These are phyloP conservation scores for Stenodera caucasica DNA, from an alignment of 2,888 invertebrate species.

Conservation along the genomic window DNA sequence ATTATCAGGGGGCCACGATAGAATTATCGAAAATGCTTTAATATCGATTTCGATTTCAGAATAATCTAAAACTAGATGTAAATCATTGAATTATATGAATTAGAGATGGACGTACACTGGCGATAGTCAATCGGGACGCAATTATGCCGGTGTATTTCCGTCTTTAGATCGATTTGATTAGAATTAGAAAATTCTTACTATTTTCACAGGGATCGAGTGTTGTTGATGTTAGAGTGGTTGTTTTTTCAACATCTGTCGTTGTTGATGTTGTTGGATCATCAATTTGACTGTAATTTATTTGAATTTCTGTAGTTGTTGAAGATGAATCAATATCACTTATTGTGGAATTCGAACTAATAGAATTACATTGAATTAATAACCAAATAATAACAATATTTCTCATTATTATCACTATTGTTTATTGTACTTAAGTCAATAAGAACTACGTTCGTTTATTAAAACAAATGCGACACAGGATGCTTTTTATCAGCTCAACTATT, in stretches of 20 bases:
- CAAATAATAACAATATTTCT: slow-evolving; percentile 18
- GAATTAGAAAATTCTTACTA: not conserved
- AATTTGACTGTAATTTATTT: not conserved
- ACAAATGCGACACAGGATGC: slow-evolving; percentile 17
- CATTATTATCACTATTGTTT: slow-evolving; percentile 12
- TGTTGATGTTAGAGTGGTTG: not conserved
- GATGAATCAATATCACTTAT: not conserved
- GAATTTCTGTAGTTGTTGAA: not conserved
- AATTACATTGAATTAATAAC: slow-evolving; percentile 1
- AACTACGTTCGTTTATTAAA: not conserved
- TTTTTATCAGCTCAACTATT: slow-evolving; percentile 19
- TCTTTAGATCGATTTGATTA: too few species aligned
- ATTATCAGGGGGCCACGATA: not conserved
- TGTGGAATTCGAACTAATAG: slow-evolving; percentile 9
- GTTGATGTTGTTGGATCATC: not conserved
- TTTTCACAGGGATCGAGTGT: not conserved
- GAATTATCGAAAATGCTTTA: not conserved
- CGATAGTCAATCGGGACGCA: too few species aligned
- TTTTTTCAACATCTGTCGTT: too few species aligned
- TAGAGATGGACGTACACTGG: too few species aligned
- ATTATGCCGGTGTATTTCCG: too few species aligned
- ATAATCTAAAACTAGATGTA: slow-evolving; percentile 5
- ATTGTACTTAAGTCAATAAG: not conserved
- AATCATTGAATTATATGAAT: too few species aligned
- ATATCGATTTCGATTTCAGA: not conserved